Base-by-base conservation (phyloP, 2,113 vertebrate species). In the Scalopus aquaticus region DNA sequence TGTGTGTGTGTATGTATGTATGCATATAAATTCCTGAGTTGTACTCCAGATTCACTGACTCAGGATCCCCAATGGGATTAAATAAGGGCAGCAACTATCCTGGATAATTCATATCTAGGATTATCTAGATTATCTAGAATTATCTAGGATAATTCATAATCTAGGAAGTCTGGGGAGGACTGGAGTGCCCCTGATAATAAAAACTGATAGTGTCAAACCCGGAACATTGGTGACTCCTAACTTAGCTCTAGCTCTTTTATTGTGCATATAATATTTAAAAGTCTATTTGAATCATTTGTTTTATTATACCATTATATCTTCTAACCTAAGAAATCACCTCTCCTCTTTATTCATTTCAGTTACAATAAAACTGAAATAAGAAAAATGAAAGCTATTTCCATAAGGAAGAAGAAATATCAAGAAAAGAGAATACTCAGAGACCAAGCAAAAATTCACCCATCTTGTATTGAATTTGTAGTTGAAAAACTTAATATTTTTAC, bases 391-490 rank as follows among this genome's bases (percentile, higher is more conserved):
- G 9, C 62, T 37, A 85, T 76, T 88, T 84, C 13, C 49, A 46
- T 64, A 76, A 62, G 24, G 39, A 60, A 69, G 16, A 24, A 9
- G 20, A 70, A 70, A 37, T 17, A 9, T 67, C 28, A 85, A 77
- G 30, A 70, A 77, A 37, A 9, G 95, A 56, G 44, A 81, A 58
- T 10, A 70, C 4, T 67, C 54, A 56, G 10, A 80, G 37, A 1
- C 73, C 30, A 80, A 85, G 28, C 5, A 76, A 92, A 93, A 92
- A 92, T 84, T 84, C 72, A 46, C n/a, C 32, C 30, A 80, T 35
- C 39, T 39, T 93, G 2, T 64, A 51, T 15, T 87, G 62, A 65
- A 93, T 37, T 80, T 74, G 51, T 32, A 2, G 8, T 32, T 76
- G 49, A 82, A 93, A 95, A 77, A 37, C 26, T 62, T 26, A 62